These are phyloP conservation scores for Asteroscopus sphinx DNA, from an alignment of 2,888 invertebrate species.

Conservation along the genomic window DNA sequence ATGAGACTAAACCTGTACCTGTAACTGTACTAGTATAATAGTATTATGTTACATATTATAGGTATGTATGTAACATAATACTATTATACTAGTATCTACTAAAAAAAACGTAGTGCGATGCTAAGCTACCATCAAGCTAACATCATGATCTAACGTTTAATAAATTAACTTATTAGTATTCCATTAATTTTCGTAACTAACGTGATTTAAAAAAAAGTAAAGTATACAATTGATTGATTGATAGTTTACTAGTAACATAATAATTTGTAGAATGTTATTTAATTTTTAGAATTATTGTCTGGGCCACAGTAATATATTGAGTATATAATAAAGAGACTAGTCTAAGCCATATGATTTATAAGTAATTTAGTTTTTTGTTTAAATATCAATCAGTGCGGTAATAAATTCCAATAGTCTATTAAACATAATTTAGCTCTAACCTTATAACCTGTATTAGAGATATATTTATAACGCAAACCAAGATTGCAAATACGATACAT, in stretches of 20 bases:
- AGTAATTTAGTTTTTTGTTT: slow-evolving; percentile 43
- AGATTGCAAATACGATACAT: slow-evolving; percentile 32
- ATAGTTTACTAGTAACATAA: slow-evolving; percentile 25
- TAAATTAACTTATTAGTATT: slow-evolving; percentile 3
- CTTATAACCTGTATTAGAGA: slow-evolving; percentile 41
- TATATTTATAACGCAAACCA: slow-evolving; percentile 14
- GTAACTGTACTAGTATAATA: no score
- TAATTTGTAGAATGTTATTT: slow-evolving; percentile 35
- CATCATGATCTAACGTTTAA: background rate
- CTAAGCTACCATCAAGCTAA: no score
- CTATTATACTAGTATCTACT: no score
- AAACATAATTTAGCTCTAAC: slow-evolving; percentile 42
- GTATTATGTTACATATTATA: no score
- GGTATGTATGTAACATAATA: no score
- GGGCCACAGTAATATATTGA: background rate
- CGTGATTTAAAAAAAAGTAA: slow-evolving; percentile 48
- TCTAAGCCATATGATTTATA: slow-evolving; percentile 18
- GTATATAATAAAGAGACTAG: background rate
- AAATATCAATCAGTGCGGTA: slow-evolving; percentile 44
- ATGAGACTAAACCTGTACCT: no score
- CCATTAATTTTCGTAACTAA: background rate
- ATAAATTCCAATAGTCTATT: slow-evolving; percentile 48
- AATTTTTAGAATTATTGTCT: slow-evolving; percentile 27
- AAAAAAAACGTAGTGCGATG: no score
- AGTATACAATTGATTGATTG: slow-evolving; percentile 56